Conservation (phyloP, 2,888 invertebrate genomes). For the Apamea crenata region DNA sequence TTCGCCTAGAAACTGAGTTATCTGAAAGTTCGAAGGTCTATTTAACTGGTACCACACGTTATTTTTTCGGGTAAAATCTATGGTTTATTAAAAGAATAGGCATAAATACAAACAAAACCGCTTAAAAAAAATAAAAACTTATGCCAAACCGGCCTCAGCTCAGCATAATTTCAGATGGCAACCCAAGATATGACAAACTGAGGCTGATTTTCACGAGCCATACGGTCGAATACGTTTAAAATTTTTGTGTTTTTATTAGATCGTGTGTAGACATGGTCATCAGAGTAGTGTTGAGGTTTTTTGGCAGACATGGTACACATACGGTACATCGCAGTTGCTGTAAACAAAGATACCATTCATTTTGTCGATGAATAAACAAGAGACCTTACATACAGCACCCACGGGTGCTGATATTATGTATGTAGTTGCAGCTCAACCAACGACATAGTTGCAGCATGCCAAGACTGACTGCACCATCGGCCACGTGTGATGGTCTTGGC, state of each 20-base stretch:
- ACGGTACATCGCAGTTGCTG: background rate
- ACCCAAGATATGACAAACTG: background rate
- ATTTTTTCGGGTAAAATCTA: background rate
- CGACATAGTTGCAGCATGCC: background rate
- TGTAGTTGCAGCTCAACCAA: background rate
- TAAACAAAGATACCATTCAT: background rate
- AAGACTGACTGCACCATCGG: background rate
- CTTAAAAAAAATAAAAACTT: background rate
- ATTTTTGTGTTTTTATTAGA: background rate
- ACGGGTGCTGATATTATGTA: background rate
- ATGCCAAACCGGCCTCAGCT: background rate
- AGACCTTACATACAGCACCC: background rate
- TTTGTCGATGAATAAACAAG: background rate
- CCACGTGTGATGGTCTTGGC: background rate
- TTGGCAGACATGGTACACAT: background rate
- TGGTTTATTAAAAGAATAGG: background rate
- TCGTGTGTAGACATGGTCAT: background rate
- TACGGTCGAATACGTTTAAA: background rate
- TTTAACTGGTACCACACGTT: background rate
- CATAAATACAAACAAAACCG: background rate
- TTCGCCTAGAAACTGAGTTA: background rate
- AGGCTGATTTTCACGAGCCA: background rate
- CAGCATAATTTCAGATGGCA: background rate
- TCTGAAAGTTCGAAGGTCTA: background rate
- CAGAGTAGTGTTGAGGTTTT: background rate